phyloP scores from a whole-genome alignment of 2,113 vertebrate species.

The Nothocercus nigrocapillus region DNA sequence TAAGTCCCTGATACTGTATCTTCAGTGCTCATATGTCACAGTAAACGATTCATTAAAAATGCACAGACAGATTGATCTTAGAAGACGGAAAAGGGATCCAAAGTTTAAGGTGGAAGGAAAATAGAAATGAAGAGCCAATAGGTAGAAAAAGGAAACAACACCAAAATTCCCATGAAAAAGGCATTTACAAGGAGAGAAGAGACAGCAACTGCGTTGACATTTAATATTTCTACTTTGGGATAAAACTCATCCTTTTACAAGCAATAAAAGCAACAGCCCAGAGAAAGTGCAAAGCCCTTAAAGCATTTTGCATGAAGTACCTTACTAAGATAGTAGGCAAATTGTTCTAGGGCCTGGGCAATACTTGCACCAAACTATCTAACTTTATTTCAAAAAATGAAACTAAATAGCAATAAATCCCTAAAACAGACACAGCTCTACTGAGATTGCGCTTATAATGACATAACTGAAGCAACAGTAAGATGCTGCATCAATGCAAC shows the following conservation, averaged over 20 bases:
- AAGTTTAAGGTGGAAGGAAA: not conserved
- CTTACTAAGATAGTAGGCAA: not conserved
- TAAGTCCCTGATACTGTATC: slow-evolving; percentile 25
- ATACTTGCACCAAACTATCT: not conserved
- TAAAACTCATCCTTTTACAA: slow-evolving; percentile 29
- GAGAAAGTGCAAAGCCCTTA: not conserved
- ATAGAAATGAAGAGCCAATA: not conserved
- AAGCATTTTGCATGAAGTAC: not conserved
- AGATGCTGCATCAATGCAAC: not conserved
- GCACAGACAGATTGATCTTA: slow-evolving; percentile 39
- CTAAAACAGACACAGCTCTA: not conserved
- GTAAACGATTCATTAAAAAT: slow-evolving; percentile 64
- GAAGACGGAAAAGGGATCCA: not conserved
- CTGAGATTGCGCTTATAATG: not conserved
- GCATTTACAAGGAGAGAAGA: not conserved
- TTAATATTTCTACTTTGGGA: not conserved
- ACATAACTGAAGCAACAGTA: not conserved
- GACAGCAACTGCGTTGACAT: slow-evolving; percentile 15
- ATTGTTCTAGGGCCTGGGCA: not conserved
- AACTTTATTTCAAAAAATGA: not conserved
- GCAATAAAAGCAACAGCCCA: slow-evolving; percentile 10
- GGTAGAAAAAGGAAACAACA: not conserved
- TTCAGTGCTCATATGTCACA: slow-evolving; percentile 41
- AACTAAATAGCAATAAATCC: not conserved
- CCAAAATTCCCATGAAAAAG: slow-evolving; percentile 7